Percentiles rank a stretch among this genome's conserved stretches.
phyloP scores from a whole-genome alignment of 2,113 vertebrate species.

The pig (Sus scrofa) region DNA sequence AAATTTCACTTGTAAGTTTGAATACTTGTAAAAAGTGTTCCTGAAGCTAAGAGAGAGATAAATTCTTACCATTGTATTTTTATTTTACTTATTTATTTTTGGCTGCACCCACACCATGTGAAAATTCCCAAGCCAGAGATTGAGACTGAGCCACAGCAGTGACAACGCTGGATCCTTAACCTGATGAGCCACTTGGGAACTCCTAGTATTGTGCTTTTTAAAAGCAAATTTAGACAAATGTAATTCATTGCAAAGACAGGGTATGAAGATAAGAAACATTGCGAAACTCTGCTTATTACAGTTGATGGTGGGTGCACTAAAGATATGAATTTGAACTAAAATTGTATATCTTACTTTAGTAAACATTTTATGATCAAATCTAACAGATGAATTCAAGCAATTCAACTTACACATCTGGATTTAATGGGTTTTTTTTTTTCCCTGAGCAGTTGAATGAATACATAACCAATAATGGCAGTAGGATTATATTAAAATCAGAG shows the following conservation, averaged over 20 bases:
- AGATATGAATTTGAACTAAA: not conserved
- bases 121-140: no score
- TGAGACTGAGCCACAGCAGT: no score
- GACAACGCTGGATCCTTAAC: no score
- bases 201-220: not conserved
- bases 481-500: constrained; percentile 63
- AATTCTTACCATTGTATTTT: constrained; percentile 24
- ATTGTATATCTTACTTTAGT: not conserved
- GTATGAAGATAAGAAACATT: not conserved
- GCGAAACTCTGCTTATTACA: not conserved
- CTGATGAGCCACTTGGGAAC: no score
- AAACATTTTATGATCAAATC: constrained; percentile 52
- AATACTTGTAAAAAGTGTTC: not conserved
- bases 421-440: constrained; percentile 23
- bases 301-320: not conserved
- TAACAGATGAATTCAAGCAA: constrained; percentile 59
- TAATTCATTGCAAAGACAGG: not conserved
- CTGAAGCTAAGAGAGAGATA: not conserved
- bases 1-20: no score
- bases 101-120: no score
- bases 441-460: constrained; percentile 32
- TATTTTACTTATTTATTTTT: no score
- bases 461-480: constrained; percentile 42
- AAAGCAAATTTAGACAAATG: not conserved
- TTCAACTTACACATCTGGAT: not conserved